A percentile compares a stretch with the other conserved stretches of the same genome.
These are phyloP conservation scores for Neomonachus schauinslandi DNA, from an alignment of 2,113 vertebrate species.

Conservation along the genomic window DNA sequence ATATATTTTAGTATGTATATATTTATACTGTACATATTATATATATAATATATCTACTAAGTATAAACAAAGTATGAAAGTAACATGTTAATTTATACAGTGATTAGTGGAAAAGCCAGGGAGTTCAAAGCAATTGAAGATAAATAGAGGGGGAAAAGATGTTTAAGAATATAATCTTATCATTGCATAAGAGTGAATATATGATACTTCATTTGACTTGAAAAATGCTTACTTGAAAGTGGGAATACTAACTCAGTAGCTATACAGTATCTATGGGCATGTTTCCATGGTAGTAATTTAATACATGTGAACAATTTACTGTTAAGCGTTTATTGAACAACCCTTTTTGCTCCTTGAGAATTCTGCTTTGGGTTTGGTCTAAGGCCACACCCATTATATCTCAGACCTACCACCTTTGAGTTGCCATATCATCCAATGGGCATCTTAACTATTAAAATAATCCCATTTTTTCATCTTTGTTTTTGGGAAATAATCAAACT, in stretches of 20 bases:
- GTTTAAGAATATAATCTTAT: not conserved
- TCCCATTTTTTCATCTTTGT: not conserved
- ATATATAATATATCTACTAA: not conserved
- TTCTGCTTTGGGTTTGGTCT: not conserved
- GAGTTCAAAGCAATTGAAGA: not conserved
- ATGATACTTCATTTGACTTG: not conserved
- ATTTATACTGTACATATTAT: not conserved
- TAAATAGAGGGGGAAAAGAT: not conserved
- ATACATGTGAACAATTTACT: not conserved
- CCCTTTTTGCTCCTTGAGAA: not conserved
- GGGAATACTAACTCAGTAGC: not conserved
- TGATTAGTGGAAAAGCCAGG: not conserved
- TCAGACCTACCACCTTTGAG: not conserved
- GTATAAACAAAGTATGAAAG: not conserved
- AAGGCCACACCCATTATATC: not conserved
- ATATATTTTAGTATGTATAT: not conserved
- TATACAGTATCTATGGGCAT: not conserved
- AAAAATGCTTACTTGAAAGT: not conserved
- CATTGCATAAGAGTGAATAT: not conserved
- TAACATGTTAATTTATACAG: not conserved
- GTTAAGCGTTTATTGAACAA: not conserved
- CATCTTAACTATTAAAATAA: not conserved
- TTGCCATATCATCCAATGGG: not conserved
- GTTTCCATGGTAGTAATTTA: not conserved
- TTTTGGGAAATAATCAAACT: not conserved